Conservation (phyloP, 2,113 vertebrate species). For the crab-eating macaque (Macaca fascicularis) region T2T-MFA8v1.1 NC_088376.1:103248501-103249000, state of each 20-base stretch:
- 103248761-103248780: not conserved
- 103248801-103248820: not conserved
- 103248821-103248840: not conserved
- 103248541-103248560: no score
- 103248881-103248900: not conserved
- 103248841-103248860: not conserved
- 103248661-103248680: no score
- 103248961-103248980: not conserved
- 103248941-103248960: not conserved
- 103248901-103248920: accelerated
- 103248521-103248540: no score
- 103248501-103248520: no score
- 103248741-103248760: not conserved
- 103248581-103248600: no score
- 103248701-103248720: no score
- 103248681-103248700: no score
- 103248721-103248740: not conserved
- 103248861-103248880: not conserved
- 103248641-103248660: no score
- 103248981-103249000: not conserved
- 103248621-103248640: no score
- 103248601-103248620: no score
- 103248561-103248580: no score
- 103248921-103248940: not conserved
- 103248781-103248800: not conserved